Evolutionary conservation across 2,113 vertebrate genomes (phyloP), one percentile per base, ranked within the genome.

Genomic region (Rattus rattus): DNA sequence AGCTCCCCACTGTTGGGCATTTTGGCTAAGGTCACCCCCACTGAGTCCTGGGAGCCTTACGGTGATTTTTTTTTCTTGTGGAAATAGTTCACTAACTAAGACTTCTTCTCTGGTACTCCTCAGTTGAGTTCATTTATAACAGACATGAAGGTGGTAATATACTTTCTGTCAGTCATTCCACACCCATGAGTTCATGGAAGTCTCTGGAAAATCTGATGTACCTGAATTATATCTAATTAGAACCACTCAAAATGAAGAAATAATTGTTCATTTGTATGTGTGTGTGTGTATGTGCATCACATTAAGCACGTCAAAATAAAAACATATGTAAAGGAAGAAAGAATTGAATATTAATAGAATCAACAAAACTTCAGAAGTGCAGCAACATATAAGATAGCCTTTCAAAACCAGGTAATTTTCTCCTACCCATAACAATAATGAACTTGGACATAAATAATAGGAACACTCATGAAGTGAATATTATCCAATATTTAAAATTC

Each of bases 81-180:
- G n/a, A 93, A 93, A 93, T 30, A 87, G 80, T 91, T 88, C 30
- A 43, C 43, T 3, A 83, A 43, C 43, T 3, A 83, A 59, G 93
- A 91, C 4, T 54, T 4, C 1, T 2, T 67, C 24, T 83, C 75
- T 70, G 4, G 13, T 87, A 22, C 28, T 11, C 49, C 86, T 11
- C 85, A 11, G 7, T 75, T 72, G 22, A 91, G 17, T 33, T 75
- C 81, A 10, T 88, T 56, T 47, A 88, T 63, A 72, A 14, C 73
- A 33, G 16, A 30, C 16, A 70, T 70, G 12, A 73, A 86, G 26
- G 76, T 56, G 20, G 24, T 73, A 80, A 56, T 14, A 93, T 22
- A 36, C n/a, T 80, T 9, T 49, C 67, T 90, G n/a, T 47, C 13
- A 72, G 39, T 80, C 56, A 26, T 92, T 90, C 43, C 33, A 14